Conservation (phyloP, 2,113 vertebrate species). For the Stegostoma tigrinum region DNA sequence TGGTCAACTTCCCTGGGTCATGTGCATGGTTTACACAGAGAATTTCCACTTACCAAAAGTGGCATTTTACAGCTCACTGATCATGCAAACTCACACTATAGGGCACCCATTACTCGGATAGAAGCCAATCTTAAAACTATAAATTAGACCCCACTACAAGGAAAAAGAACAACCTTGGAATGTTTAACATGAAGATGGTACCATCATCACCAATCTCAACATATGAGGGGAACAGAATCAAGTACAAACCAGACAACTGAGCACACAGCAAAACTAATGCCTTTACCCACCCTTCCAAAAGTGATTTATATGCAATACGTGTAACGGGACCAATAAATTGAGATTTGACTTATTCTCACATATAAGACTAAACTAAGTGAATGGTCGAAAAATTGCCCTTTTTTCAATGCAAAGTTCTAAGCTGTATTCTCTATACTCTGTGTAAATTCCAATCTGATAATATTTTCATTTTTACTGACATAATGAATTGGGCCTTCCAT, state of each 20-base stretch:
- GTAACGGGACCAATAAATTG: not conserved
- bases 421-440: not conserved
- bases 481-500: not conserved
- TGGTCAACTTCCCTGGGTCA: not conserved
- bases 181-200: not conserved
- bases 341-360: not conserved
- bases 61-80: not conserved
- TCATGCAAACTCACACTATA: too few species aligned
- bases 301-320: not conserved
- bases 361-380: not conserved
- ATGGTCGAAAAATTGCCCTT: not conserved
- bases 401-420: not conserved
- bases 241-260: not conserved
- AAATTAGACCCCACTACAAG: not conserved
- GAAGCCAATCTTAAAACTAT: not conserved
- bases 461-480: not conserved
- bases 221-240: not conserved
- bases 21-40: not conserved
- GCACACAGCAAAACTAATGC: too few species aligned
- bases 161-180: not conserved
- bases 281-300: not conserved
- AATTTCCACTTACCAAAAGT: not conserved
- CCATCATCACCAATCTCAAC: not conserved
- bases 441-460: not conserved
- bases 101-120: not conserved